Conservation (phyloP, 92 coral and sea anemone genomes). For the Palythoa caribaeorum region DNA sequence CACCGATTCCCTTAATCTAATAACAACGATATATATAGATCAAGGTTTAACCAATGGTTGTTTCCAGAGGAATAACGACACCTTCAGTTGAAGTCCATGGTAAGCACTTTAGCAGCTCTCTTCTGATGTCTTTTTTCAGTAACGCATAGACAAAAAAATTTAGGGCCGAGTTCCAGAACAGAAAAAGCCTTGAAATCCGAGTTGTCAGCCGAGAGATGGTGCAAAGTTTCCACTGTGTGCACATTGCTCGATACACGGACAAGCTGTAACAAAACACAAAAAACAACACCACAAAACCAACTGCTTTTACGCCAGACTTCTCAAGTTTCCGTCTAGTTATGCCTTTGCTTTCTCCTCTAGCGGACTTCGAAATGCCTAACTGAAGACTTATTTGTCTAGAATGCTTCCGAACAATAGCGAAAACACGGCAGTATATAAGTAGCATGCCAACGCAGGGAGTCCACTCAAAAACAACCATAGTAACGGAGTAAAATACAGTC, state of each 20-base stretch:
- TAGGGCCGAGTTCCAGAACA: constrained; percentile 76
- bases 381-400: constrained; percentile 37
- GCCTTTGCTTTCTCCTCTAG: neutral
- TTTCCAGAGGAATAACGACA: neutral
- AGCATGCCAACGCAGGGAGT: constrained; percentile 54
- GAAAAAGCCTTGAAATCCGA: constrained; percentile 63
- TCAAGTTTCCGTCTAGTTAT: constrained; percentile 8
- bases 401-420: constrained; percentile 57
- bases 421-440: constrained; percentile 48
- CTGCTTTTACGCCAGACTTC: constrained; percentile 70
- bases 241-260: constrained; percentile 70
- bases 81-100: constrained; percentile 1
- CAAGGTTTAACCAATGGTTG: neutral
- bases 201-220: constrained; percentile 34
- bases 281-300: constrained; percentile 74
- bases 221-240: constrained; percentile 69
- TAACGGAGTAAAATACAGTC: constrained; percentile 32
- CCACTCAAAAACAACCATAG: constrained; percentile 58
- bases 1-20: too few species aligned
- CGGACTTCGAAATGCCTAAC: constrained; percentile 11
- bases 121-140: constrained; percentile 71
- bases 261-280: constrained; percentile 76
- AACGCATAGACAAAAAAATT: constrained; percentile 81
- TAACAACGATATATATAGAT: too few species aligned
- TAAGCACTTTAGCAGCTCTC: constrained; percentile 35